Conservation (phyloP, 2,113 vertebrate species). For the Rostratula benghalensis region DNA sequence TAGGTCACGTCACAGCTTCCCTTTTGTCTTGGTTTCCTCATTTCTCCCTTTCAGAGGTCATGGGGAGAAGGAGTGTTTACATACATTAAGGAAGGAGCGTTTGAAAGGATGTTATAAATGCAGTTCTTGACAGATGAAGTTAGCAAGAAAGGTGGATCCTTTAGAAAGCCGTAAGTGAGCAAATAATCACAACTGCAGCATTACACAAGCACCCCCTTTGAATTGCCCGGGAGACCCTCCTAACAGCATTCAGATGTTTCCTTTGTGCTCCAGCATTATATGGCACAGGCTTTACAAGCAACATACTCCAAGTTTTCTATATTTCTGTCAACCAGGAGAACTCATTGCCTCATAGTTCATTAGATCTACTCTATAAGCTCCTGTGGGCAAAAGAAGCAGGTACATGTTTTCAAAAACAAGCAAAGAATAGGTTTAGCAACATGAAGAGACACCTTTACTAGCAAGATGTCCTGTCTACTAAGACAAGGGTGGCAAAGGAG, state of each 20-base stretch:
- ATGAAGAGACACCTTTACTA: neutral
- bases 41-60: neutral
- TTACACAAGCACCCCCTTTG: neutral
- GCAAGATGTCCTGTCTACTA: neutral
- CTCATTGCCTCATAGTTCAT: neutral
- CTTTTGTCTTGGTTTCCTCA: neutral
- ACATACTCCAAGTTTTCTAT: neutral
- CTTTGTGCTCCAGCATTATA: neutral
- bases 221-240: neutral
- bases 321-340: neutral
- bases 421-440: neutral
- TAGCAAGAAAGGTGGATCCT: neutral
- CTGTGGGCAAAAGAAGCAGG: neutral
- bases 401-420: neutral
- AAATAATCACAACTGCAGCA: neutral
- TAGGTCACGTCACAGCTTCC: neutral
- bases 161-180: neutral
- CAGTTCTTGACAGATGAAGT: neutral
- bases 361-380: neutral
- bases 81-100: neutral
- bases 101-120: neutral
- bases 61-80: neutral
- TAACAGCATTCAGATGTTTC: neutral
- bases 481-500: neutral
- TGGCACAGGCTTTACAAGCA: neutral